A percentile compares a stretch with the other conserved stretches of the same genome.
These are phyloP conservation scores for Proterorhinus semilunaris DNA, from an alignment of 2,113 vertebrate genomes.

Conservation along the genomic window DNA sequence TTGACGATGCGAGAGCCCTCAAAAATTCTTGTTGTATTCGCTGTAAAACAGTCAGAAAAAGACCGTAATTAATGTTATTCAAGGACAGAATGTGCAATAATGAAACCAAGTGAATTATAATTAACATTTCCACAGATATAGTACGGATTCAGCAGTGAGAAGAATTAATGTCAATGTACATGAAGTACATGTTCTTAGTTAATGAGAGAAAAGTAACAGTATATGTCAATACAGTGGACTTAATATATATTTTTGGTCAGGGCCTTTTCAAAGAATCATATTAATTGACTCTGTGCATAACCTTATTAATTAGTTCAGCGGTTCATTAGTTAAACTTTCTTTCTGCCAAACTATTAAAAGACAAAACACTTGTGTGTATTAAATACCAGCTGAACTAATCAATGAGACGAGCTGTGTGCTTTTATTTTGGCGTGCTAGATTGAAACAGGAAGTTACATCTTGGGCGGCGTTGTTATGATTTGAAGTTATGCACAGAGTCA, in stretches of 20 bases:
- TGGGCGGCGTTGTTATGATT: too few relatives aligned
- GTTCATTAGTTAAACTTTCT: too few relatives aligned
- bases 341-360: too few relatives aligned
- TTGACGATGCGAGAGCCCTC: constrained; percentile 98
- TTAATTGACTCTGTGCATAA: too few relatives aligned
- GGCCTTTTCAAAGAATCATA: neutral
- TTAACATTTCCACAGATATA: constrained; percentile 1
- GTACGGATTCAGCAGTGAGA: neutral
- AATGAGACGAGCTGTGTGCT: too few relatives aligned
- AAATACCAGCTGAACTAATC: too few relatives aligned
- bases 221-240: neutral
- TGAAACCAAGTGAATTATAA: neutral
- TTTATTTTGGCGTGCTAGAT: too few relatives aligned
- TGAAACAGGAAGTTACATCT: too few relatives aligned
- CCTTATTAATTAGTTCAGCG: too few relatives aligned
- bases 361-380: too few relatives aligned
- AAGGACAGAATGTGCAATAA: neutral
- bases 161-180: neutral
- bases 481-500: too few relatives aligned
- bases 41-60: constrained; percentile 67
- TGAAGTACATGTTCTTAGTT: neutral
- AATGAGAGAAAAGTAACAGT: neutral
- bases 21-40: constrained; percentile 97
- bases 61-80: neutral
- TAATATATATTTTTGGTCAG: neutral